Percentiles rank a stretch among this genome's conserved stretches.
Conservation (phyloP, 2,797 vertebrate species). For the Botia kubotai region DNA sequence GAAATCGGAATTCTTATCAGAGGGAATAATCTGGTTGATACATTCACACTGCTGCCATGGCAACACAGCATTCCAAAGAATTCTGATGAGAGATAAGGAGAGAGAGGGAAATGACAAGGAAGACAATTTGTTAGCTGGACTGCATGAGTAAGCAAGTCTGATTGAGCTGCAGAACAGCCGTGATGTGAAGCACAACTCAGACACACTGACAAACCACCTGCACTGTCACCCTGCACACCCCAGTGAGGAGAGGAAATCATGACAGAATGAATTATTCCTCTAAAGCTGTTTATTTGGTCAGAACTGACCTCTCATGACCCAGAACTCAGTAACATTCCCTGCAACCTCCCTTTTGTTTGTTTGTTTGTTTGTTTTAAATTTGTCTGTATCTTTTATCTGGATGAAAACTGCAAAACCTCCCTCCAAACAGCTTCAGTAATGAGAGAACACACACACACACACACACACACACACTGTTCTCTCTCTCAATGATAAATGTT, state of each 20-base stretch:
- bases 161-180: conserved; percentile 56
- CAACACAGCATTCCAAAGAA: conserved; percentile 81
- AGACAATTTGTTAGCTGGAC: conserved; percentile 78
- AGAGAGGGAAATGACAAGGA: conserved; percentile 75
- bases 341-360: background rate
- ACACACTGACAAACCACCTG: conserved; percentile 29
- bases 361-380: conserved; percentile 24
- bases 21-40: conserved; percentile 66
- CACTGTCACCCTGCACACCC: conserved; percentile 26
- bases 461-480: background rate
- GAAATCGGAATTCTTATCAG: conserved; percentile 55
- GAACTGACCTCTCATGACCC: background rate
- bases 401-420: background rate
- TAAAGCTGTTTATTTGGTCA: background rate
- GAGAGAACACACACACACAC: background rate
- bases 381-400: conserved; percentile 7
- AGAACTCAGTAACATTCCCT: background rate
- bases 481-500: conserved; percentile 34
- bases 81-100: conserved; percentile 78
- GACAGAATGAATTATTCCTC: too few relatives aligned
- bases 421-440: conserved; percentile 8
- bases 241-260: background rate
- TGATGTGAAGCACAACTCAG: conserved; percentile 13
- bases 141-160: conserved; percentile 71
- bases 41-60: conserved; percentile 81